Evolutionary conservation across 2,113 vertebrate species (phyloP), one percentile per base, ranked within the genome.

Genomic region (Sigmodon hispidus): DNA sequence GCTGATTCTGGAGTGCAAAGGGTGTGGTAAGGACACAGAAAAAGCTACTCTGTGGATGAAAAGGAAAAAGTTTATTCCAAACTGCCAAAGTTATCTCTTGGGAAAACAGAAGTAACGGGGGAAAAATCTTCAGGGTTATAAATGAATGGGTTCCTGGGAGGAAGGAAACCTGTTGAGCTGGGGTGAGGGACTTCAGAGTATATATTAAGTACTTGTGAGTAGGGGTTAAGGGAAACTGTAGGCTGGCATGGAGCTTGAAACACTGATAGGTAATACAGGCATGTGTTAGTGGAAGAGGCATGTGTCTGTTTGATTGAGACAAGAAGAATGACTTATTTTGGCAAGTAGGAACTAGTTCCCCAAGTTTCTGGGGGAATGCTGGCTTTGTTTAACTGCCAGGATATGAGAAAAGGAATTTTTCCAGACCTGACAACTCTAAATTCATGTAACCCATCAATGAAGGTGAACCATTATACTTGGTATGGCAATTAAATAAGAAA

Each of bases 401-500:
- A 17, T 84, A 7, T 31, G n/a, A 40, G 29, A 63, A 45, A 45
- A 63, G 40, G 81, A 5, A 8, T 63, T 84, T 63, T 63, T 45
- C 40, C 57, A 84, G 81, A 45, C 81, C 26, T 45, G 40, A 19
- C 40, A 40, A 63, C 6, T 45, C 57, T 63, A 43, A 86, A 86
- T 67, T 48, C 61, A 86, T 43, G 67, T 48, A 87, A 55, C 34
- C 22, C 34, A 4, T 40, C 65, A 40, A 72, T 3, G 67, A 70
- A 72, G 65, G 67, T 40, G 21, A 87, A 17, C 67, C 4, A 19
- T 87, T 48, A 70, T 2, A 24, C 31, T 17, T n/a, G 7, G 10
- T 91, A 26, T 94, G 43, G 92, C 81, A 36, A 77, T 65, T 81
- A 52, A 84, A 9, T 85, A 67, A 90, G 55, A 73, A 94, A 87